These are phyloP conservation scores for Philopedon plagiatum DNA, from an alignment of 2,888 invertebrate genomes.

Conservation along the genomic window DNA sequence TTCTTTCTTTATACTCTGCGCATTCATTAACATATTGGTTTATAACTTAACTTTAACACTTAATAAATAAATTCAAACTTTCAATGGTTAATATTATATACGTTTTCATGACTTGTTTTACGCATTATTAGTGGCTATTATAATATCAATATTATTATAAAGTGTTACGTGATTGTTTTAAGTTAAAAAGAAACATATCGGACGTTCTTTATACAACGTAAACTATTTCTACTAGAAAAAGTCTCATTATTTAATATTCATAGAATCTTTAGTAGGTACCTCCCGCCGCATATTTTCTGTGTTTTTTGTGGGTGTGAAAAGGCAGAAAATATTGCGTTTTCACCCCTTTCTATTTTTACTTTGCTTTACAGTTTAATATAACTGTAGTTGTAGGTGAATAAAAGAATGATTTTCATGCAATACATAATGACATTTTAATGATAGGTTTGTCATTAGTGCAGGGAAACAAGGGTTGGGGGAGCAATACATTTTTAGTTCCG, in stretches of 20 bases:
- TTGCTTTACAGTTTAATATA: conserved; percentile 9
- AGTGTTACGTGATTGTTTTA: too few relatives aligned
- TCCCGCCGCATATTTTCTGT: neutral
- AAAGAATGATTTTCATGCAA: conserved; percentile 46
- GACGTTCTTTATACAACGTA: too few relatives aligned
- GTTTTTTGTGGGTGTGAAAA: conserved; percentile 1
- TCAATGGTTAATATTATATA: neutral
- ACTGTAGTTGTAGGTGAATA: conserved; percentile 25
- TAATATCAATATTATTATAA: neutral
- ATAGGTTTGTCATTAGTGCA: conserved; percentile 44
- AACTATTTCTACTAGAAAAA: too few relatives aligned
- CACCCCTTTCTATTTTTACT: neutral
- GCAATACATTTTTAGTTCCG: conserved; percentile 39
- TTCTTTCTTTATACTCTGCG: neutral
- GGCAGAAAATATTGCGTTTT: neutral
- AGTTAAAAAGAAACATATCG: too few relatives aligned
- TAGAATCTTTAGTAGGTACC: too few relatives aligned
- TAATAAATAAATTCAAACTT: neutral
- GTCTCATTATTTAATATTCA: too few relatives aligned
- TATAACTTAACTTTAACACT: neutral
- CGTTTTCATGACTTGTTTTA: neutral
- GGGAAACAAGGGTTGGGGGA: conserved; percentile 46
- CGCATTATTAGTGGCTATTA: neutral
- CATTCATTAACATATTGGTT: neutral
- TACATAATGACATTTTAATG: conserved; percentile 50